Base-by-base conservation (phyloP, 2,888 invertebrate genomes). In the Nomada flava region DNA sequence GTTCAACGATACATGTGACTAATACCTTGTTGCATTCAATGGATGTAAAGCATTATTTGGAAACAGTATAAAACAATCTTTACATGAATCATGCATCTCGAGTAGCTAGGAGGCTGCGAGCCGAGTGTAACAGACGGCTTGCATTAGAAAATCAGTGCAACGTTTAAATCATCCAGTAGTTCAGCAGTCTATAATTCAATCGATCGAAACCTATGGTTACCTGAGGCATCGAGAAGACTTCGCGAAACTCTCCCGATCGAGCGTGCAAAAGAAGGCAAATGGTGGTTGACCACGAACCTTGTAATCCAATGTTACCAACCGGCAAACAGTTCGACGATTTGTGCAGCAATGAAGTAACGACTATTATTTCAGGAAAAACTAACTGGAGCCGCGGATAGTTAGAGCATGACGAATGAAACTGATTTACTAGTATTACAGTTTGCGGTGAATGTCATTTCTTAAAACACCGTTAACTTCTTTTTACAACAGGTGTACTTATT, bases 241-340 rank as follows among this genome's bases (percentile, higher is more conserved):
- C 13, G 1, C 26, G 9, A 5, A 53, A 53, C 13, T 63, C 52
- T n/a, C 23, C 23, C n/a, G 29, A 60, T 18, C 7, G 29, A 20
- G 9, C n/a, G 20, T 20, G 71, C 42, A 44, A 26, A 64, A 72
- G 18, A 44, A 72, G 42, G 53, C 53, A 26, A 53, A 72, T 15
- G 64, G 53, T 42, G 62, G 36, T 36, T 71, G 52, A 20, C 50
- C 36, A 18, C 18, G 18, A 62, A 63, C 23, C 64, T 72, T 26
- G 26, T 63, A 63, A 53, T 63, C 42, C 7, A 42, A 64, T 15
- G 52, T 53, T 44, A 72, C 64, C 23, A 63, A 9, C 13, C 5
- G 13, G 53, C 20, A 15, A 11, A 11, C 29, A n/a, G 50, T 36
- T 15, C n/a, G 9, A n/a, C 26, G 13, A 63, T 53, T 52, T 44